Evolutionary conservation across 1,140 invertebrate genomes (phyloP), one percentile per base, ranked within the genome.

Genomic region (Eueides isabella): DNA sequence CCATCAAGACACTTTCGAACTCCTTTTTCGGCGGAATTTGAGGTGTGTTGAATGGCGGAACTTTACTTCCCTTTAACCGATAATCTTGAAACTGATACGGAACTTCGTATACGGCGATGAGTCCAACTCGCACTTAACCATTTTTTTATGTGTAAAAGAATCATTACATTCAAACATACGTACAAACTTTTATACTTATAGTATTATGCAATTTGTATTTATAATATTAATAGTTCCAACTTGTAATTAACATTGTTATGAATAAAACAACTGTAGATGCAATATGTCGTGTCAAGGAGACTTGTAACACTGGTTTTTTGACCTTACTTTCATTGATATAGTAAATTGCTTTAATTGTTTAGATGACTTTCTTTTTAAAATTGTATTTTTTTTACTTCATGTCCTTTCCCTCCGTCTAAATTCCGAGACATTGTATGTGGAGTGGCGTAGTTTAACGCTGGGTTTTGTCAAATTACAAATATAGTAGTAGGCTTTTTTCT

Each of bases 281-380:
- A 61, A 75, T 30, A 33, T 19, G 23, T 63, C 16, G 74, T 75
- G 74, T 71, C 74, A 75, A 75, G 74, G 74, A 71, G 48, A 41
- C 63, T 67, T 65, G 14, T 62, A 64, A 75, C 70, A 66, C 74
- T 62, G 44, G 74, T 66, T 67, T 26, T 26, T 66, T 71, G 74
- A 75, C 74, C 74, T 75, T 75, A 75, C 64, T 19, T 16, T 55
- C 55, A 35, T 72, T 29, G 31, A 72, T 66, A 72, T 9, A 55
- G 55, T 61, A 65, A 72, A 65, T 41, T 72, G 29, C 41, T 26
- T 38, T 61, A 35, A 65, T 0, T 19, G 0, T 55, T 26, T 26
- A 0, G 48, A 55, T 2, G 23, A 55, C 48, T 55, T 55, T 55
- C 48, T 26, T 55, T 26, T 7, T 55, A 7, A 44, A 44, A 19